Evolutionary conservation across 35 echinoderm and acorn worm genomes (phyloP).

Genomic region (Strongylocentrotus purpuratus): DNA sequence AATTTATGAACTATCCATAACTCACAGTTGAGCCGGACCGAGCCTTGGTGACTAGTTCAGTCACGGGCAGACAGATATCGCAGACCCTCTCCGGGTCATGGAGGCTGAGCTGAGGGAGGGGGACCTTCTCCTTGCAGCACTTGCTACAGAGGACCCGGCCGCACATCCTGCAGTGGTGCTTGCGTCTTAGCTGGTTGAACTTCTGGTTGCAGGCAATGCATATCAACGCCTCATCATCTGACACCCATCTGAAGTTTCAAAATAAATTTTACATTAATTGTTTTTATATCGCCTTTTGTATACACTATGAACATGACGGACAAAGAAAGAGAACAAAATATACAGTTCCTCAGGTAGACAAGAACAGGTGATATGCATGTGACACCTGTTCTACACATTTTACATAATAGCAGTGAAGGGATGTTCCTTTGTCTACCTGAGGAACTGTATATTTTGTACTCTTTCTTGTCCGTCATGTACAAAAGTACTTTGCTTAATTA

Average conservation of each 20-base stretch:
- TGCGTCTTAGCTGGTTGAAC: slow-evolving; percentile 81
- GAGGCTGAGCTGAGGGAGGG: slow-evolving; percentile 85
- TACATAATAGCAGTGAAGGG: too few relatives aligned
- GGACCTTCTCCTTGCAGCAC: slow-evolving; percentile 97
- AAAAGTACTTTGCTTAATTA: too few relatives aligned
- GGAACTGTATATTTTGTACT: too few relatives aligned
- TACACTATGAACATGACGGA: too few relatives aligned
- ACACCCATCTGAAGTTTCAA: slow-evolving; percentile 74
- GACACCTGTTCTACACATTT: too few relatives aligned
- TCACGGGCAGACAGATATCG: slow-evolving; percentile 85
- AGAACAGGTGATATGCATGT: too few relatives aligned
- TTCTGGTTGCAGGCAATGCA: slow-evolving; percentile 88
- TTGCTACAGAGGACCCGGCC: slow-evolving; percentile 91
- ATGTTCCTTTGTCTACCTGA: too few relatives aligned
- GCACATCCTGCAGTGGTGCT: slow-evolving; percentile 95
- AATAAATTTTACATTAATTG: neutral
- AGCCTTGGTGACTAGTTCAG: slow-evolving; percentile 92
- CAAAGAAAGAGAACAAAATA: too few relatives aligned
- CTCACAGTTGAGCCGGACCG: slow-evolving; percentile 71
- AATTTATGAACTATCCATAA: neutral
- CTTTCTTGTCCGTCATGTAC: too few relatives aligned
- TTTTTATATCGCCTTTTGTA: too few relatives aligned
- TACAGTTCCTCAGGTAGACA: too few relatives aligned
- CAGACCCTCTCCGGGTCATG: slow-evolving; percentile 92
- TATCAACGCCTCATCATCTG: slow-evolving; percentile 80